Conservation (phyloP, 2,888 invertebrate species). For the Drosophila anomalata region DNA sequence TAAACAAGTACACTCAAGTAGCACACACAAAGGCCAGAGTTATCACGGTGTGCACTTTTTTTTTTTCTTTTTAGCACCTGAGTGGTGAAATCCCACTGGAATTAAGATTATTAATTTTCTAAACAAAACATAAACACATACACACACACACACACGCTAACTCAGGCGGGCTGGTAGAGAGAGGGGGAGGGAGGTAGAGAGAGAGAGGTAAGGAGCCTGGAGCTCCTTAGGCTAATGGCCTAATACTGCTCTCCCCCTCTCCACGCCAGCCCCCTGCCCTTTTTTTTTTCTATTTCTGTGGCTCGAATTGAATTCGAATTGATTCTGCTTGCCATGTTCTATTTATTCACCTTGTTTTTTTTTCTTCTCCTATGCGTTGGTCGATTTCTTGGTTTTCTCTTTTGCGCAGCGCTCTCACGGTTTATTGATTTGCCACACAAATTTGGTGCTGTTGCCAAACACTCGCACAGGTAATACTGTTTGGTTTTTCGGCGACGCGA, state of each 20-base stretch:
- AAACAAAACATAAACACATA: slow-evolving; percentile 68
- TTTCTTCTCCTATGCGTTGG: slow-evolving; percentile 61
- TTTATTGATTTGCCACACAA: slow-evolving; percentile 67
- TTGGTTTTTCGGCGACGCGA: slow-evolving; percentile 24
- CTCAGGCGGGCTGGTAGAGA: slow-evolving; percentile 2
- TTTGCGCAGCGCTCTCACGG: slow-evolving; percentile 67
- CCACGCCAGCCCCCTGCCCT: slow-evolving; percentile 3
- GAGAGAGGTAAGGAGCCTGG: slow-evolving; percentile 58
- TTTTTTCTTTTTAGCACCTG: slow-evolving; percentile 60
- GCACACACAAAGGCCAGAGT: slow-evolving; percentile 31
- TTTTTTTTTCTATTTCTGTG: slow-evolving; percentile 59
- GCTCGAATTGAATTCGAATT: slow-evolving; percentile 35
- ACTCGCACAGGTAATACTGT: slow-evolving; percentile 57
- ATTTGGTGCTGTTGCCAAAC: slow-evolving; percentile 48
- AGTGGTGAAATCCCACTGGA: slow-evolving; percentile 44
- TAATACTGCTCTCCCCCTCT: background rate
- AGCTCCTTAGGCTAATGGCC: slow-evolving; percentile 27
- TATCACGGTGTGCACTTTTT: slow-evolving; percentile 48
- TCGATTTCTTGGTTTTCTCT: slow-evolving; percentile 60
- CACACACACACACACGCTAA: slow-evolving; percentile 34
- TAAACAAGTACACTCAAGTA: slow-evolving; percentile 51
- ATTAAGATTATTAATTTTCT: slow-evolving; percentile 62
- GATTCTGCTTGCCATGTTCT: slow-evolving; percentile 43
- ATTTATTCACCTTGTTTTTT: slow-evolving; percentile 70
- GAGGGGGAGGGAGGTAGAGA: slow-evolving; percentile 9